phyloP scores from a whole-genome alignment of 2,888 invertebrate genomes.

The Drosophila mayaguana region DNA sequence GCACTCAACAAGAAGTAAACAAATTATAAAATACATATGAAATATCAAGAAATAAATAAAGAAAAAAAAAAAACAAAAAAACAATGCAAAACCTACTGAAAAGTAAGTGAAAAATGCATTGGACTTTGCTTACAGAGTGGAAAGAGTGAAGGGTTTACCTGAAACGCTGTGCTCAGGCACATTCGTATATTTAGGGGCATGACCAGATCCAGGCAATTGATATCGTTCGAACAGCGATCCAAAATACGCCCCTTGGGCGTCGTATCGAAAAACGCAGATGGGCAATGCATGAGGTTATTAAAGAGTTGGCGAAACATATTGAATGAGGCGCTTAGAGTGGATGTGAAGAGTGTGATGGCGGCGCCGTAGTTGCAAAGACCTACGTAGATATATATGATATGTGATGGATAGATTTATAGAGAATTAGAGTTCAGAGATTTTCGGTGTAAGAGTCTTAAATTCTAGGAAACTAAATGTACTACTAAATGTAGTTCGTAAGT shows the following conservation, averaged over 20 bases:
- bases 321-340: constrained; percentile 80
- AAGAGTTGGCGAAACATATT: constrained; percentile 84
- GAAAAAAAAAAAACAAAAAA: too few species aligned
- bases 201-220: constrained; percentile 87
- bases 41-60: not conserved
- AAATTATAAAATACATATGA: not conserved
- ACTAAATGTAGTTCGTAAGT: constrained; percentile 28
- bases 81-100: not conserved
- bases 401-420: constrained; percentile 11
- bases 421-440: constrained; percentile 20
- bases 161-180: constrained; percentile 81
- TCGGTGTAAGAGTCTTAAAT: constrained; percentile 35
- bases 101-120: not conserved
- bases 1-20: not conserved
- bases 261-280: constrained; percentile 88
- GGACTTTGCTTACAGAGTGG: not conserved
- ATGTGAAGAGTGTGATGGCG: constrained; percentile 81
- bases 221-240: constrained; percentile 88
- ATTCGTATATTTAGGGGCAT: constrained; percentile 85
- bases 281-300: constrained; percentile 86
- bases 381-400: constrained; percentile 33
- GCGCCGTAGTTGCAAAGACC: constrained; percentile 83
- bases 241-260: constrained; percentile 89
- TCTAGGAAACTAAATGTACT: constrained; percentile 25
- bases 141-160: constrained; percentile 73